Evolutionary conservation across 2,797 vertebrate genomes (phyloP).

Genomic region (Myripristis murdjan): DNA sequence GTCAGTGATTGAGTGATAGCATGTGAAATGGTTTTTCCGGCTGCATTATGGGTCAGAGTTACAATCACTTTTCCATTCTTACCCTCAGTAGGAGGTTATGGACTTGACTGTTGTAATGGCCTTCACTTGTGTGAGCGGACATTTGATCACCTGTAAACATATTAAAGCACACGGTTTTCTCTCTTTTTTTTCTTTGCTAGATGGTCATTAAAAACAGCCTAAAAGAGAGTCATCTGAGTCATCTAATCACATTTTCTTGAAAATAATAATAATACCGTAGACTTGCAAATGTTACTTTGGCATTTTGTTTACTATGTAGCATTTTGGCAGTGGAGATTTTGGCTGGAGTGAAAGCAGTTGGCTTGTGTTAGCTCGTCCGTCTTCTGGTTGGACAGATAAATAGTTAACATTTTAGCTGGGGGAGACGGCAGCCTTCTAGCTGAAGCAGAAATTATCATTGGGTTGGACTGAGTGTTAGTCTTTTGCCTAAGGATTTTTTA

Average conservation of each 20-base stretch:
- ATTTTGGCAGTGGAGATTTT: slow-evolving; percentile 49
- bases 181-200: no score
- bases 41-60: slow-evolving; percentile 56
- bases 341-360: slow-evolving; percentile 28
- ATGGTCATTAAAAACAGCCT: no score
- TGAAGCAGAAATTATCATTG: slow-evolving; percentile 75
- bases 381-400: slow-evolving; percentile 63
- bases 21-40: slow-evolving; percentile 71
- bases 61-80: slow-evolving; percentile 60
- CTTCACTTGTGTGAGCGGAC: slow-evolving; percentile 29
- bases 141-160: slow-evolving; percentile 26
- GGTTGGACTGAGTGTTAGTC: slow-evolving; percentile 74
- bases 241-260: slow-evolving; percentile 28
- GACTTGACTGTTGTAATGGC: slow-evolving; percentile 32
- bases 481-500: slow-evolving; percentile 80
- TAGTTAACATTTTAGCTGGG: slow-evolving; percentile 68
- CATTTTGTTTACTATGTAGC: slow-evolving; percentile 53
- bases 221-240: no score
- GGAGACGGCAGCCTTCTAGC: slow-evolving; percentile 59
- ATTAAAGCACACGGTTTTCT: background rate
- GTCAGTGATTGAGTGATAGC: slow-evolving; percentile 84
- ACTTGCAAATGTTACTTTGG: slow-evolving; percentile 38
- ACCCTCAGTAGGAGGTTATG: slow-evolving; percentile 36
- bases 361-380: slow-evolving; percentile 35
- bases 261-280: slow-evolving; percentile 41